phyloP scores from a whole-genome alignment of 2,797 vertebrate genomes.

The Choloepus didactylus region DNA sequence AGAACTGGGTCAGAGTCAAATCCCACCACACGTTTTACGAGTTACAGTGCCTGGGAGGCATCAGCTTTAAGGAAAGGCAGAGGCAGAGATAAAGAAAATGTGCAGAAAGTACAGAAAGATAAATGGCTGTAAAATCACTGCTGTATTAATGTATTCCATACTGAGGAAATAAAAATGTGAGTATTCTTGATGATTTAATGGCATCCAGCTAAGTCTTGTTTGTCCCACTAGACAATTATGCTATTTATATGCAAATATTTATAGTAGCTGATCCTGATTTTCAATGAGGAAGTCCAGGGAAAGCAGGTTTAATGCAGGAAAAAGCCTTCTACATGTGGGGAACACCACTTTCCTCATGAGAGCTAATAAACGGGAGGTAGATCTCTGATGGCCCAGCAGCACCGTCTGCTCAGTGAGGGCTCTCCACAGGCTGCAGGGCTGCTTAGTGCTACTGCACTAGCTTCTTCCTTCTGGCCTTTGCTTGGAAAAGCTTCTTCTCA shows the following conservation, averaged over 20 bases:
- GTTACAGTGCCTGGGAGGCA: constrained; percentile 81
- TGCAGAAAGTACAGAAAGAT: constrained; percentile 85
- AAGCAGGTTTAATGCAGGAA: constrained; percentile 51
- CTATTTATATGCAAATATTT: constrained; percentile 78
- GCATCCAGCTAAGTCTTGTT: constrained; percentile 73
- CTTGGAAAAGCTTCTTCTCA: not conserved
- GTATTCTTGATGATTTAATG: constrained; percentile 81
- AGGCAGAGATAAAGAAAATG: constrained; percentile 81
- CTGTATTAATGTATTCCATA: constrained; percentile 80
- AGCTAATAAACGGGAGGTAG: constrained; percentile 42
- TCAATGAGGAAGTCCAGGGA: constrained; percentile 62
- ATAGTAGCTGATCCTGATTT: constrained; percentile 65
- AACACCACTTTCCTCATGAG: constrained; percentile 33
- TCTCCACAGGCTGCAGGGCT: not conserved
- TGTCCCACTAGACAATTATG: constrained; percentile 73
- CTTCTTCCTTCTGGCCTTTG: not conserved
- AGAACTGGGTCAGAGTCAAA: constrained; percentile 72
- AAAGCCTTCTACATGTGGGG: constrained; percentile 54
- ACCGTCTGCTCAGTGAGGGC: not conserved
- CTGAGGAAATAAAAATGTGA: constrained; percentile 83
- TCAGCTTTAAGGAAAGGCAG: constrained; percentile 76
- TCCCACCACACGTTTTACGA: constrained; percentile 74
- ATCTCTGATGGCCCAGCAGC: not conserved
- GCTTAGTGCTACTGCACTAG: not conserved
- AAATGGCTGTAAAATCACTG: constrained; percentile 82